Evolutionary conservation across 2,113 vertebrate genomes (phyloP), one percentile per base, ranked within the genome.

Genomic region (Otocyon megalotis): DNA sequence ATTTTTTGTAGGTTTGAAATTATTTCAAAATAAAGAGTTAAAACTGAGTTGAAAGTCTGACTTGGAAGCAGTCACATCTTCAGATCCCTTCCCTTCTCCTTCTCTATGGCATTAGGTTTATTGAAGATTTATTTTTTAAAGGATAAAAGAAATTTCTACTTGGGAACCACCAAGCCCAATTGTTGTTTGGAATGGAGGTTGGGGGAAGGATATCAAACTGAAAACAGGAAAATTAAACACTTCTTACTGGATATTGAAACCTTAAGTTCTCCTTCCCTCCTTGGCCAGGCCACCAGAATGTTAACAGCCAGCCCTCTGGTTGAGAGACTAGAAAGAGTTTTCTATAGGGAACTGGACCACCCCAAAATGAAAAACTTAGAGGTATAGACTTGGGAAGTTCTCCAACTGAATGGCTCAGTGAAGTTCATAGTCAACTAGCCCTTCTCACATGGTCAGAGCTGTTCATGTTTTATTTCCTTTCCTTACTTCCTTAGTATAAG

Each of bases 21-120:
- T 82, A 93, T 76, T 96, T 88, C 62, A 94, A 96, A 84, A 92
- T 88, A 16, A 72, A 88, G 88, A 94, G 54, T 60, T 96, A 87
- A 58, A 96, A 87, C 0, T 86, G 53, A 83, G 60, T 37, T 94
- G 50, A 72, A 96, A 83, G 76, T 83, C 69, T 79, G 26, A 91
- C 56, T 62, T n/a, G 17, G 88, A 92, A 94, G 69, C 11, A 94
- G n/a, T 26, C 77, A 84, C 19, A 86, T 76, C 50, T 67, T 82
- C 82, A 95, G 67, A 81, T 93, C 37, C 43, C n/a, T 69, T 62
- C 35, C 43, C n/a, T 69, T 69, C 35, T 54, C 48, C 43, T 56
- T 81, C 58, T 79, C 69, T 48, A 58, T 50, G 37, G 65, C 26
- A 3, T 4, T 26, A 72, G 54, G 54, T 53, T 92, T 86, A 92